Evolutionary conservation across 2,113 vertebrate genomes (phyloP).

Genomic region (Ammodytes dubius): DNA sequence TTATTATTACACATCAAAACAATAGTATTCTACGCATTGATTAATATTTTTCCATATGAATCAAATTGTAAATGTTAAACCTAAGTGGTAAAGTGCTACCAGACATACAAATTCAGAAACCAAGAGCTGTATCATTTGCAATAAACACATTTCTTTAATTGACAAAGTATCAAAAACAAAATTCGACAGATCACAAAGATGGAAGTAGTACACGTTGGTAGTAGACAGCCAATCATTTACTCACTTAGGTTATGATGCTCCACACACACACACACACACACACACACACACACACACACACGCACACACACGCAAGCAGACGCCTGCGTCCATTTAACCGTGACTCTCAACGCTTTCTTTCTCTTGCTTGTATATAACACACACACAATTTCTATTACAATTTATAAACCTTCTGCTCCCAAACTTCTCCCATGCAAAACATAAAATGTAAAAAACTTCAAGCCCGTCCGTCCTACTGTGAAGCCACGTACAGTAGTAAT

Average conservation of each 20-base stretch:
- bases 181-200: slow-evolving; percentile 51
- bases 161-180: slow-evolving; percentile 82
- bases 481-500: neutral
- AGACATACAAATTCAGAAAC: neutral
- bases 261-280: slow-evolving; percentile 8
- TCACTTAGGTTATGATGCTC: slow-evolving; percentile 8
- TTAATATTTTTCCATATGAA: neutral
- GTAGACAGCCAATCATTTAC: slow-evolving; percentile 32
- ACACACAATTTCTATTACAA: neutral
- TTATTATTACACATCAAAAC: neutral
- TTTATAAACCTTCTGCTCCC: neutral
- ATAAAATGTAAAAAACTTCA: slow-evolving; percentile 20
- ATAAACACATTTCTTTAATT: slow-evolving; percentile 67
- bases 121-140: neutral
- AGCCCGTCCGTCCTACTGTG: slow-evolving; percentile 3
- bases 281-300: slow-evolving; percentile 53
- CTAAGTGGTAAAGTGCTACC: neutral
- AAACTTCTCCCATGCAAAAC: slow-evolving; percentile 4
- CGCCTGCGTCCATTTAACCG: slow-evolving; percentile 78
- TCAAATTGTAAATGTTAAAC: neutral
- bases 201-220: slow-evolving; percentile 47
- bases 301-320: slow-evolving; percentile 73
- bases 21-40: neutral
- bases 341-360: neutral
- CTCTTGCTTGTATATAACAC: neutral